phyloP scores from a whole-genome alignment of 2,888 invertebrate genomes.

The Sphecodes monilicornis region DNA sequence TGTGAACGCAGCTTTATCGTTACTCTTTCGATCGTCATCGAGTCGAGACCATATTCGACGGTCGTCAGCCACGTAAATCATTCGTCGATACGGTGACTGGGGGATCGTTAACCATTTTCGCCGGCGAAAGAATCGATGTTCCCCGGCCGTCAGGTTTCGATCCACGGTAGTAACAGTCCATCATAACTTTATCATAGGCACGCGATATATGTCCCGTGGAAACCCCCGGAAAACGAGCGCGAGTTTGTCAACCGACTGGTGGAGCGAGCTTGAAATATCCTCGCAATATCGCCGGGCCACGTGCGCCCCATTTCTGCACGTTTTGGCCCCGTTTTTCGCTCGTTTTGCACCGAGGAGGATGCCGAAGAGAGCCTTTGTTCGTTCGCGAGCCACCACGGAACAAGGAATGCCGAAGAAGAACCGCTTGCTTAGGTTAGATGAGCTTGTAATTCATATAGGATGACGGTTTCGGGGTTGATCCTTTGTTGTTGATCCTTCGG shows the following conservation, averaged over 20 bases:
- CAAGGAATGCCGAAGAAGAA: neutral
- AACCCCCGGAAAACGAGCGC: neutral
- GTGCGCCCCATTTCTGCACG: neutral
- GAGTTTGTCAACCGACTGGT: slow-evolving; percentile 9
- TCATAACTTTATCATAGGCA: slow-evolving; percentile 4
- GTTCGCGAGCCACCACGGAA: neutral
- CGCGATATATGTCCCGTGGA: neutral
- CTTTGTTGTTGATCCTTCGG: no score
- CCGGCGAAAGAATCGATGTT: neutral
- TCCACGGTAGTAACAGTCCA: neutral
- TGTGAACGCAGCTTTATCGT: neutral
- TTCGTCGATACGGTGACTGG: neutral
- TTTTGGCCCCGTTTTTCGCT: neutral
- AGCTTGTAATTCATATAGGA: neutral
- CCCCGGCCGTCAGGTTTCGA: slow-evolving; percentile 2
- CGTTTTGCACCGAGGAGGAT: neutral
- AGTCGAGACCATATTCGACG: neutral
- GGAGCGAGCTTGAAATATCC: slow-evolving; percentile 3
- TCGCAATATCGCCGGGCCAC: slow-evolving; percentile 4
- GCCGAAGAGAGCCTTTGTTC: neutral
- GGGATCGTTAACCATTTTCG: neutral
- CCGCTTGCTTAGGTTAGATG: neutral
- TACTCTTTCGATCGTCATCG: neutral
- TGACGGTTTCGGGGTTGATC: neutral
- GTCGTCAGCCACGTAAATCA: neutral